These are phyloP conservation scores for Sesia apiformis DNA, from an alignment of 2,888 invertebrate species.

Conservation along the genomic window DNA sequence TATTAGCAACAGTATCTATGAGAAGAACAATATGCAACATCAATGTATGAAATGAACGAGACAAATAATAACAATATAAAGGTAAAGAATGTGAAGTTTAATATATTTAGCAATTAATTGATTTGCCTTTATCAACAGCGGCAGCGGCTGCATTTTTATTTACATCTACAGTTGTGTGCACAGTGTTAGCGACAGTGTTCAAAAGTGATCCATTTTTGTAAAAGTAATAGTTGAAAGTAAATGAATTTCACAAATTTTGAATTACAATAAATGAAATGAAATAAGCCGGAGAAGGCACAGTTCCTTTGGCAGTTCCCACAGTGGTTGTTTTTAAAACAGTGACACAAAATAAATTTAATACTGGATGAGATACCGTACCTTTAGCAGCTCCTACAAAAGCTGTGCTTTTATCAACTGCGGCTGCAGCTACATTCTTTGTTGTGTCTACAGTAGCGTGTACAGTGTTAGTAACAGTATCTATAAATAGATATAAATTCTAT, in stretches of 20 bases:
- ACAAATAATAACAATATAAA: too few relatives aligned
- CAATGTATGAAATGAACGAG: too few relatives aligned
- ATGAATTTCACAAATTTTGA: background rate
- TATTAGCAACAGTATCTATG: constrained; percentile 36
- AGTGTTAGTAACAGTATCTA: constrained; percentile 31
- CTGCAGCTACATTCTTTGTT: background rate
- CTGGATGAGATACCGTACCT: constrained; percentile 24
- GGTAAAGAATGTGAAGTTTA: too few relatives aligned
- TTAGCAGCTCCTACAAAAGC: constrained; percentile 24
- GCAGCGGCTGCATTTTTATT: constrained; percentile 22
- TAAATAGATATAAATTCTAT: constrained; percentile 5
- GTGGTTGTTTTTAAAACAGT: constrained; percentile 10
- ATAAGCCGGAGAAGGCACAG: background rate
- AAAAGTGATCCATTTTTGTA: too few relatives aligned
- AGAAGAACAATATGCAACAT: background rate
- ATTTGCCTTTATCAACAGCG: constrained; percentile 21
- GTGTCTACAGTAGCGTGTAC: constrained; percentile 5
- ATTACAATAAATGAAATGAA: background rate
- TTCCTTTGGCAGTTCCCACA: constrained; percentile 29
- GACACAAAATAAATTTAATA: too few relatives aligned
- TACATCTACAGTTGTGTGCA: constrained; percentile 26
- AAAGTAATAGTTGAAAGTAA: background rate
- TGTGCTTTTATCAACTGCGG: constrained; percentile 25
- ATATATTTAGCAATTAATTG: constrained; percentile 31
- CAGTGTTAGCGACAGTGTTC: constrained; percentile 14